Evolutionary conservation across 2,888 invertebrate species (phyloP), one percentile per base, ranked within the genome.

Genomic region (Pediacus dermestoides): DNA sequence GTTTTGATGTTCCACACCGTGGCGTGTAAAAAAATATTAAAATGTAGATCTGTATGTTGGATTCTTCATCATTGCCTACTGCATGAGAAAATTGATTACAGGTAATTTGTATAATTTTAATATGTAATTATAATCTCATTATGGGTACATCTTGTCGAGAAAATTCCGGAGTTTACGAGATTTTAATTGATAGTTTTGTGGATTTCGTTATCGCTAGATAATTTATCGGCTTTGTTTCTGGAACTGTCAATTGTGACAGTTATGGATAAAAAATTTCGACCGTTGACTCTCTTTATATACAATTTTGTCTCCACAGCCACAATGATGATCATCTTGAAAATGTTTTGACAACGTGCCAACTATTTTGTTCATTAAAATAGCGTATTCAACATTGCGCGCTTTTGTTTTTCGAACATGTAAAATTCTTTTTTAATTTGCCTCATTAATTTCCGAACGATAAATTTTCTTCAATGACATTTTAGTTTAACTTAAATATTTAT

Each of bases 291-390:
- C n/a, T n/a, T n/a, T n/a, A n/a, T n/a, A n/a, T n/a, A n/a, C n/a
- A n/a, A n/a, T n/a, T n/a, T n/a, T n/a, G n/a, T n/a, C n/a, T n/a
- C n/a, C n/a, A n/a, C n/a, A n/a, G n/a, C n/a, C n/a, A n/a, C n/a
- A n/a, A n/a, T n/a, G n/a, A n/a, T n/a, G n/a, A n/a, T n/a, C n/a
- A n/a, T n/a, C n/a, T n/a, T n/a, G n/a, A n/a, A n/a, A 34, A 28
- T 9, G 37, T 27, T 44, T 55, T 55, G 56, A 57, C 30, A 26
- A 15, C 8, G 35, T 54, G 57, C 57, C 55, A 57, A 47, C 50
- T 56, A 56, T 57, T 57, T 53, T 52, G 51, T 55, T 57, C 55
- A 56, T 57, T 57, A 57, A 57, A 57, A 57, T 56, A 45, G 50
- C n/a, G n/a, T 52, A 53, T 32, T 32, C 45, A 39, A 42, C 52